A percentile compares a stretch with the other conserved stretches of the same genome.
These are phyloP conservation scores for Limnothrissa miodon DNA, from an alignment of 2,113 vertebrate species.

Conservation along the genomic window DNA sequence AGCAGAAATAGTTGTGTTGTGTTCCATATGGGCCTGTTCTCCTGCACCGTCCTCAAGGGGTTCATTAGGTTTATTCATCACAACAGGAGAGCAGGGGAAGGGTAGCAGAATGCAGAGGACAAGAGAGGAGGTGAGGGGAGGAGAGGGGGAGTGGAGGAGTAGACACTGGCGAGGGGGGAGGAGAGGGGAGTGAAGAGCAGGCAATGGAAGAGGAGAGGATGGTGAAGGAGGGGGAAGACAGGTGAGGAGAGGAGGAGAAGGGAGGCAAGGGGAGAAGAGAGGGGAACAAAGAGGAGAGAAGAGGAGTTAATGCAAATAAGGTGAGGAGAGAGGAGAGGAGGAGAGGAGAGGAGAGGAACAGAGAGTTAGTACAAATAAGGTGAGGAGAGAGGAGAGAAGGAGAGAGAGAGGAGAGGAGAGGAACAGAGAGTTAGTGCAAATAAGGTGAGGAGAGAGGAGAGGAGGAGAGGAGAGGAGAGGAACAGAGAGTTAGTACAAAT, in stretches of 20 bases:
- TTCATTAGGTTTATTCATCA: constrained; percentile 73
- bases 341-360: constrained; percentile 47
- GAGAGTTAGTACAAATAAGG: too few relatives aligned
- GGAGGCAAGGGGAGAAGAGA: too few relatives aligned
- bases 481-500: too few relatives aligned
- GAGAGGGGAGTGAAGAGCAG: constrained; percentile 48
- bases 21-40: constrained; percentile 74
- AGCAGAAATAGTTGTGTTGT: constrained; percentile 60
- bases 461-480: constrained; percentile 49
- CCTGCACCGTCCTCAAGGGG: constrained; percentile 60
- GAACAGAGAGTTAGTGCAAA: too few relatives aligned
- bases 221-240: constrained; percentile 49
- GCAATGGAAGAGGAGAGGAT: constrained; percentile 43
- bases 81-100: constrained; percentile 48
- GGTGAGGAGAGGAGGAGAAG: constrained; percentile 49
- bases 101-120: constrained; percentile 46
- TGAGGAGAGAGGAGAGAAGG: constrained; percentile 50
- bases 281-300: constrained; percentile 51
- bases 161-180: constrained; percentile 50
- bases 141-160: constrained; percentile 46
- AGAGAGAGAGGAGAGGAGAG: constrained; percentile 49
- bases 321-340: constrained; percentile 54
- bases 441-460: constrained; percentile 48
- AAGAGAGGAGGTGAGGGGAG: constrained; percentile 45
- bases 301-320: too few relatives aligned